Evolutionary conservation across 2,797 vertebrate species (phyloP).

Genomic region (Acipenser oxyrinchus): DNA sequence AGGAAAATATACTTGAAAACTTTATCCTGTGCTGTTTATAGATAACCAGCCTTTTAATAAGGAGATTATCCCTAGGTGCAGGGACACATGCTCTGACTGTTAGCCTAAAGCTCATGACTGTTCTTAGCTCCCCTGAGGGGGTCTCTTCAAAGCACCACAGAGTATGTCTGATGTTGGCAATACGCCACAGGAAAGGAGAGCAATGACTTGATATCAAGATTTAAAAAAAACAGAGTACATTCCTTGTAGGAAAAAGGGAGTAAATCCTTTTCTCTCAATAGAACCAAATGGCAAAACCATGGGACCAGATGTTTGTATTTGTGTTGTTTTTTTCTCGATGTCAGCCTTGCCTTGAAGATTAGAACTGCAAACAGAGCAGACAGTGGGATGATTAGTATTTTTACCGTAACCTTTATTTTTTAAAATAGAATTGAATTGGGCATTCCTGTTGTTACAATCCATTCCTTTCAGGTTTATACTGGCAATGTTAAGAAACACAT

Average conservation of each 20-base stretch:
- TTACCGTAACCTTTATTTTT: conserved; percentile 19
- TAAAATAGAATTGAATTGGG: conserved; percentile 17
- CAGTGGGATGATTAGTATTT: conserved; percentile 33
- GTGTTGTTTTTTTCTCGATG: conserved; percentile 31
- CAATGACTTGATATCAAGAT: neutral
- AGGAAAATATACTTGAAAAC: neutral
- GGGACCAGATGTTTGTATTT: conserved; percentile 36
- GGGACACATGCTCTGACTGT: conserved; percentile 21
- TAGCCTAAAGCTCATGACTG: conserved; percentile 52
- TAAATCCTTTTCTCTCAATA: conserved; percentile 5
- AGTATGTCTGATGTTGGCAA: conserved; percentile 27
- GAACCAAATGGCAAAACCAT: conserved; percentile 38
- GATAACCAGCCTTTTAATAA: neutral
- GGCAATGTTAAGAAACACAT: conserved; percentile 15
- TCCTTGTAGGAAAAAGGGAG: conserved; percentile 16
- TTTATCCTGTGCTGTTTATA: neutral
- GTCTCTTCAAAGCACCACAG: conserved; percentile 46
- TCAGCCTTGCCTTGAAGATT: conserved; percentile 51
- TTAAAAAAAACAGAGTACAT: neutral
- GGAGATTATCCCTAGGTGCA: neutral
- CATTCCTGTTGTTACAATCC: conserved; percentile 30
- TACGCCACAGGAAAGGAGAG: conserved; percentile 13
- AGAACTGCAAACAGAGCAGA: conserved; percentile 44
- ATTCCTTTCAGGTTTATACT: conserved; percentile 20
- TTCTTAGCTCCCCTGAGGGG: conserved; percentile 47